A percentile compares a stretch with the other conserved stretches of the same genome.
Evolutionary conservation across 2,888 invertebrate genomes (phyloP).

Genomic region (Frankliniella intonsa): DNA sequence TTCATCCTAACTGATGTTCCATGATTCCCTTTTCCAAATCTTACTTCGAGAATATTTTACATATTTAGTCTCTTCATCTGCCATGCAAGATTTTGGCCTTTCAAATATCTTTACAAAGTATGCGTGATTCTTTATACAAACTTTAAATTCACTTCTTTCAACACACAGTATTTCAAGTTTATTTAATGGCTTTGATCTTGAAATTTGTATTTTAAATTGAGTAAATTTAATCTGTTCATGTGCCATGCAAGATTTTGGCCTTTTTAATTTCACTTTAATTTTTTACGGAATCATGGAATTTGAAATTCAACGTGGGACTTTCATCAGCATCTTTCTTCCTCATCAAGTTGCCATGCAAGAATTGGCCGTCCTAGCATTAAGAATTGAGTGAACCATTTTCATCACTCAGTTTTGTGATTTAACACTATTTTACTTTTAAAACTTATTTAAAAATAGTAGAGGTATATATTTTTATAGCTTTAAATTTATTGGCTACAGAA

Average conservation of each 20-base stretch:
- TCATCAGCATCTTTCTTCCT: background rate
- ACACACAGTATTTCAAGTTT: background rate
- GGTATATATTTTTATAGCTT: conserved; percentile 8
- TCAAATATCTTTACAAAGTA: background rate
- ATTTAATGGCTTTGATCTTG: background rate
- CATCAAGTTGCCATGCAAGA: conserved; percentile 8
- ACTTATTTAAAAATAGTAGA: background rate
- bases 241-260: background rate
- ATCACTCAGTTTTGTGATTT: background rate
- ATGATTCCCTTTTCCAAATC: background rate
- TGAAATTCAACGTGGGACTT: conserved; percentile 13
- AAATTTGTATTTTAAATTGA: background rate
- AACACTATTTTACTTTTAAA: background rate
- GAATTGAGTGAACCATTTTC: background rate
- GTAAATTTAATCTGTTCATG: background rate
- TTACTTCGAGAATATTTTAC: background rate
- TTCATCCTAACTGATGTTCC: background rate
- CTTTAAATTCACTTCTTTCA: background rate
- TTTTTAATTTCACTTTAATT: background rate
- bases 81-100: background rate
- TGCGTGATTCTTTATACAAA: background rate
- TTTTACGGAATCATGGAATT: background rate
- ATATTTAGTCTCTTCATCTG: background rate
- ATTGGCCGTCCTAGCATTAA: background rate
- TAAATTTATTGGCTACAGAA: background rate